These are phyloP conservation scores for Notamacropus eugenii DNA, from an alignment of 2,797 vertebrate genomes.

Conservation along the genomic window DNA sequence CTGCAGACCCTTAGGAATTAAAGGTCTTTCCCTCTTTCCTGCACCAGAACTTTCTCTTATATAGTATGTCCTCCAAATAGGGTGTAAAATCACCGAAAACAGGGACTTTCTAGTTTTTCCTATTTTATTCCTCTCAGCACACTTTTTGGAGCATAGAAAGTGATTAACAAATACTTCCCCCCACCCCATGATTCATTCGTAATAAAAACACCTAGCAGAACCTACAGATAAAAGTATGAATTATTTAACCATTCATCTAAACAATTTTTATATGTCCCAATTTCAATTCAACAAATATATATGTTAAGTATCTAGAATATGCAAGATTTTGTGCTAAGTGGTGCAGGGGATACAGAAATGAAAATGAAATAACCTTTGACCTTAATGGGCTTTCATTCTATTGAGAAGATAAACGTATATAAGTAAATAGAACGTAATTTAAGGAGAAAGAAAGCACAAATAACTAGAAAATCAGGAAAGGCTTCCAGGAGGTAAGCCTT, in stretches of 20 bases:
- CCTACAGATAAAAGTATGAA: not conserved
- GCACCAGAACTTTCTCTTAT: not conserved
- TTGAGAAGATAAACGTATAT: not conserved
- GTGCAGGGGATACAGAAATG: not conserved
- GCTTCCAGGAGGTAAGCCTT: no score
- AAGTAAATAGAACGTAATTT: not conserved
- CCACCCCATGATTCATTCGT: not conserved
- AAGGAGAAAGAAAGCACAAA: not conserved
- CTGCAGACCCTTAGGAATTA: not conserved
- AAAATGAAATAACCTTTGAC: not conserved
- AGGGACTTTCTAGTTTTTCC: not conserved
- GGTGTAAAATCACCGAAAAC: not conserved
- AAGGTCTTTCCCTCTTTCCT: not conserved
- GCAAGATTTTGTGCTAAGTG: not conserved
- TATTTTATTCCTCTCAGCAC: not conserved
- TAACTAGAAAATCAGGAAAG: not conserved
- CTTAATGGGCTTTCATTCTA: not conserved
- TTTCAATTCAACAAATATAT: slow-evolving; percentile 20
- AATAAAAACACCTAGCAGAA: not conserved
- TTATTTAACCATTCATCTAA: not conserved
- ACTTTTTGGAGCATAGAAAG: not conserved
- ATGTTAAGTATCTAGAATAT: not conserved
- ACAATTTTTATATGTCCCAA: not conserved
- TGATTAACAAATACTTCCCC: not conserved
- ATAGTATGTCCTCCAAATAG: not conserved